phyloP scores from a whole-genome alignment of 2,888 invertebrate genomes.

The Dryomyza anilis region DNA sequence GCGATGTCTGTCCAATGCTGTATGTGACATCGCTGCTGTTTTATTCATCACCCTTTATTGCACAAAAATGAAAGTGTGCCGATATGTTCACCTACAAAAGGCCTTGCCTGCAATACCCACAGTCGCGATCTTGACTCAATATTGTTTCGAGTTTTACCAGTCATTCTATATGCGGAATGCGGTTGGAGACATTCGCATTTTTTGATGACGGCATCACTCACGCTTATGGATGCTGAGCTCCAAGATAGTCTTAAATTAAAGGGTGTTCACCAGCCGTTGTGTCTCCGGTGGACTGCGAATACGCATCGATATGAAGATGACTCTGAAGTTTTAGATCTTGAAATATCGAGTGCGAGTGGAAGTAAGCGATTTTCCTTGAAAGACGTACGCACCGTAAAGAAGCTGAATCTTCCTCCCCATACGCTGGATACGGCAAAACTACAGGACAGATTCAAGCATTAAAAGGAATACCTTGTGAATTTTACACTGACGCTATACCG shows the following conservation, averaged over 20 bases:
- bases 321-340: background rate
- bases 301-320: background rate
- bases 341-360: no score
- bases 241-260: slow-evolving; percentile 13
- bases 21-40: slow-evolving; percentile 22
- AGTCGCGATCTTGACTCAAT: background rate
- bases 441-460: no score
- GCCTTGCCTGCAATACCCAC: background rate
- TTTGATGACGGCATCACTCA: slow-evolving; percentile 30
- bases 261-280: slow-evolving; percentile 27
- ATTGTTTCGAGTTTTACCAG: slow-evolving; percentile 31
- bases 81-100: background rate
- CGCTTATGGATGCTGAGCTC: slow-evolving; percentile 22
- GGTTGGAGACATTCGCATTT: slow-evolving; percentile 32
- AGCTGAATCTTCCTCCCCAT: background rate
- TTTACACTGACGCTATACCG: no score
- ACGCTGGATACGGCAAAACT: background rate
- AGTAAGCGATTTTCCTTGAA: no score
- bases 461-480: no score
- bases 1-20: slow-evolving; percentile 12
- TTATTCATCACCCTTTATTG: slow-evolving; percentile 19
- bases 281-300: slow-evolving; percentile 22
- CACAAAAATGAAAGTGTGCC: slow-evolving; percentile 10
- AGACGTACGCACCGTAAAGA: background rate
- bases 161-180: slow-evolving; percentile 26